Conservation (phyloP, 1,140 invertebrate species). For the Aphaenogaster ashmeadi region DNA sequence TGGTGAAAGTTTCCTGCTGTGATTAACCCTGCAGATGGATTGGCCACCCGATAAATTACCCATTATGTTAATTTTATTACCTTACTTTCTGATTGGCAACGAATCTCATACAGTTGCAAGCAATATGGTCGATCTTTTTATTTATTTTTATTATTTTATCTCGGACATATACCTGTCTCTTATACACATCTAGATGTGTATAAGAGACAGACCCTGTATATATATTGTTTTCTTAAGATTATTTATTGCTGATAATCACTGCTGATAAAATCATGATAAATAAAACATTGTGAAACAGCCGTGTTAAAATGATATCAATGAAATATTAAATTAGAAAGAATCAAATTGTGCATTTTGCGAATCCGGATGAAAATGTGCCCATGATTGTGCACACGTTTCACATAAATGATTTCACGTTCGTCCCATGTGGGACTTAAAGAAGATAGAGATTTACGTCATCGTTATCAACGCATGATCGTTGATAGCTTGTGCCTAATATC, state of each 20-base stretch:
- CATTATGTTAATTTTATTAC: background rate
- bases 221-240: background rate
- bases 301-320: background rate
- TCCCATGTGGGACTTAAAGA: background rate
- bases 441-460: background rate
- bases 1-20: constrained; percentile 84
- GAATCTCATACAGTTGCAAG: background rate
- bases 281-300: background rate
- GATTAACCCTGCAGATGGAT: constrained; percentile 78
- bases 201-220: too few species aligned
- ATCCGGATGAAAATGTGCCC: background rate
- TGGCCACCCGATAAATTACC: constrained; percentile 62
- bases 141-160: constrained; percentile 11
- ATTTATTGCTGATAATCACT: background rate
- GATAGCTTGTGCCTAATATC: background rate
- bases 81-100: constrained; percentile 16
- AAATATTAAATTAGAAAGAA: constrained; percentile 1
- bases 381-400: background rate
- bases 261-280: background rate
- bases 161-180: too few species aligned
- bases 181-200: too few species aligned
- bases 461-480: background rate
- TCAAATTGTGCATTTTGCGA: background rate
- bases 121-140: constrained; percentile 6
- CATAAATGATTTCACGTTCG: background rate